Evolutionary conservation across 2,113 vertebrate species (phyloP).

Genomic region (Ondatra zibethicus): DNA sequence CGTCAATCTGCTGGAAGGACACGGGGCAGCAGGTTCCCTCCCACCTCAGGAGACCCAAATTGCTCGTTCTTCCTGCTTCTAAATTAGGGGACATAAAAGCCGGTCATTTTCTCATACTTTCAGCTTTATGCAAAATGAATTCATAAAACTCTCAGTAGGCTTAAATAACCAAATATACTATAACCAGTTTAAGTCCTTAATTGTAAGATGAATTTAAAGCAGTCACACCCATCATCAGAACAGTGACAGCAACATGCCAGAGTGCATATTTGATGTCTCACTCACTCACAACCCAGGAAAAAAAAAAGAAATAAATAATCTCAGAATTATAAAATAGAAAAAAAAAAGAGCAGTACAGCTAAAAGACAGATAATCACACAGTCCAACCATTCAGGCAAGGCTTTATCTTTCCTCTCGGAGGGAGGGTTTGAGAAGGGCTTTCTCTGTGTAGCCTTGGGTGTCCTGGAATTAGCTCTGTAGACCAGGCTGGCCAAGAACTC

Average conservation of each 20-base stretch:
- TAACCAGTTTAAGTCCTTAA: not conserved
- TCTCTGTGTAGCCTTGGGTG: too few relatives aligned
- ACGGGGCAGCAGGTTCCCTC: not conserved
- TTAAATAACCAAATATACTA: not conserved
- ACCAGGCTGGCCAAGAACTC: too few relatives aligned
- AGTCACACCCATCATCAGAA: not conserved
- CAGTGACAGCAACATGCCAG: not conserved
- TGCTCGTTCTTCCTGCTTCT: not conserved
- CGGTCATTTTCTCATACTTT: conserved; percentile 30
- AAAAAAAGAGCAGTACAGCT: not conserved
- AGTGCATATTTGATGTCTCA: not conserved
- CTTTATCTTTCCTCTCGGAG: not conserved
- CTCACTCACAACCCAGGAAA: not conserved
- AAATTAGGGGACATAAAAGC: conserved; percentile 7
- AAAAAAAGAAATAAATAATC: not conserved
- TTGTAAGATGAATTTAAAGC: not conserved
- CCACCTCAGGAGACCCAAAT: not conserved
- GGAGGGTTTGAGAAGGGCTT: too few relatives aligned
- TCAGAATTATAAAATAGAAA: conserved; percentile 33
- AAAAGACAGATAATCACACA: not conserved
- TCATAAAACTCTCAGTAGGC: not conserved
- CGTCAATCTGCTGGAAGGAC: not conserved
- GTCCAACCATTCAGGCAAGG: not conserved
- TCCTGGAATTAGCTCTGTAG: too few relatives aligned
- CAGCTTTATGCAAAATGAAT: conserved; percentile 9